phyloP scores from a whole-genome alignment of 2,888 invertebrate genomes.

The Isotomurus palustris region DNA sequence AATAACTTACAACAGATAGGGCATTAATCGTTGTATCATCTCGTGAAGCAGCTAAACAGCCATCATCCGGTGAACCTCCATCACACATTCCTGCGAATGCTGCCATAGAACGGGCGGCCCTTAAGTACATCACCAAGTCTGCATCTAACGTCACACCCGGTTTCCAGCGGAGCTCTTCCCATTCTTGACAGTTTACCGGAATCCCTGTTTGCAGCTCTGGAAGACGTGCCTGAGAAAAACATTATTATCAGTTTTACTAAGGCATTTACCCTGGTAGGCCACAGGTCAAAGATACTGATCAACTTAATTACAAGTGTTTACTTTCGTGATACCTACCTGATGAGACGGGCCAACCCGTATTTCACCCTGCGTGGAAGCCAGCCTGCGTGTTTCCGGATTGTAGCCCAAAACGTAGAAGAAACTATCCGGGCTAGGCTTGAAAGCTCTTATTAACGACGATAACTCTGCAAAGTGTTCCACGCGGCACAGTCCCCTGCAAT shows the following conservation, averaged over 20 bases:
- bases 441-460: constrained; percentile 50
- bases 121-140: constrained; percentile 93
- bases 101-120: constrained; percentile 95
- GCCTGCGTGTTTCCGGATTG: constrained; percentile 54
- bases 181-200: constrained; percentile 53
- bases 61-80: constrained; percentile 94
- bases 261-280: neutral
- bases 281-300: neutral
- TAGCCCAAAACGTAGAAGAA: constrained; percentile 56
- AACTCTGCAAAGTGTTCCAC: constrained; percentile 56
- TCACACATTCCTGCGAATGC: constrained; percentile 96
- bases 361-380: constrained; percentile 53
- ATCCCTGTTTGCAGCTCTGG: constrained; percentile 56
- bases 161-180: constrained; percentile 91
- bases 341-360: constrained; percentile 59
- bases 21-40: constrained; percentile 98
- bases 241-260: neutral
- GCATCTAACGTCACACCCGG: constrained; percentile 89
- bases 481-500: constrained; percentile 54
- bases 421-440: constrained; percentile 52
- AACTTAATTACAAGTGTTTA: neutral
- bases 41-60: constrained; percentile 91
- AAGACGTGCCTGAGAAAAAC: constrained; percentile 57
- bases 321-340: constrained; percentile 51
- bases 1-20: constrained; percentile 70